Conservation (phyloP, 2,888 invertebrate genomes). For the Eupithecia abbreviata region DNA sequence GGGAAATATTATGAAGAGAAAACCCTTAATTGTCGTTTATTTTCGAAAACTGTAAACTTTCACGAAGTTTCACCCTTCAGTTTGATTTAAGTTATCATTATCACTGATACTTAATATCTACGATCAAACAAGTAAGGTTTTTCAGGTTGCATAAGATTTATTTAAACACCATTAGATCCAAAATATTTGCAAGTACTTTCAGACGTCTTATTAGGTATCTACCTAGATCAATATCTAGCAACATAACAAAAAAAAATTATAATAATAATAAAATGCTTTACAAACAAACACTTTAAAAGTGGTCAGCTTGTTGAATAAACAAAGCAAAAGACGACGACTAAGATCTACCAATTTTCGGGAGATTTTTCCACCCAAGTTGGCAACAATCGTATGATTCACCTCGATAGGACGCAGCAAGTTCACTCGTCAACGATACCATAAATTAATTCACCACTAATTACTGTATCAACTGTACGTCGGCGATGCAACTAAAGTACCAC, state of each 20-base stretch:
- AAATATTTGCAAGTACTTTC: neutral
- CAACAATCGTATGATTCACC: slow-evolving; percentile 68
- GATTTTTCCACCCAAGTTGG: slow-evolving; percentile 41
- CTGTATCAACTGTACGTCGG: neutral
- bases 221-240: no score
- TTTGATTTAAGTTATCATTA: neutral
- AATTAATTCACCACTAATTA: slow-evolving; percentile 72
- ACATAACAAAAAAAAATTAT: no score
- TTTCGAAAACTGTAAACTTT: no score
- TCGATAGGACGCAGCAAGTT: slow-evolving; percentile 58
- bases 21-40: neutral
- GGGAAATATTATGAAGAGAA: neutral
- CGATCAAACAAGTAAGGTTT: neutral
- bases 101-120: neutral
- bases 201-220: no score
- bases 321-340: neutral
- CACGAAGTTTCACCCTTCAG: no score
- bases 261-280: no score
- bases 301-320: no score
- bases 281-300: no score
- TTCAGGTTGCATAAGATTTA: neutral
- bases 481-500: neutral
- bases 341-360: slow-evolving; percentile 14
- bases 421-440: slow-evolving; percentile 65
- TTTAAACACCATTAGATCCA: neutral